These are phyloP conservation scores for Tursiops truncatus DNA, from an alignment of 2,113 vertebrate genomes.

Conservation along the genomic window DNA sequence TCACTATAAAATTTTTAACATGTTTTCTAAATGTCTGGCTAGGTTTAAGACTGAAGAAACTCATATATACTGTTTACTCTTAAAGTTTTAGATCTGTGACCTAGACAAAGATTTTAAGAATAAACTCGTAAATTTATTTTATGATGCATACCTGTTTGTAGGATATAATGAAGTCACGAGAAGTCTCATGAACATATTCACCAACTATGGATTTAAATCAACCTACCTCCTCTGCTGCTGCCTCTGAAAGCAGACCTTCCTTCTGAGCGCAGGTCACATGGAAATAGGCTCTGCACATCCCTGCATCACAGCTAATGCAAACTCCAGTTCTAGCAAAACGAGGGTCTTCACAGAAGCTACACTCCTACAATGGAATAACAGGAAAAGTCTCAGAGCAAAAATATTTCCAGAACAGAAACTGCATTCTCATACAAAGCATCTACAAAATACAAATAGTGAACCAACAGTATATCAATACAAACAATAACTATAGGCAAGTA, in stretches of 20 bases:
- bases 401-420: background rate
- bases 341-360: slow-evolving; percentile 97
- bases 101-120: slow-evolving; percentile 12
- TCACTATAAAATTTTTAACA: background rate
- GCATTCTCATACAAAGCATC: background rate
- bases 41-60: background rate
- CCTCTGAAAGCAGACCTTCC: slow-evolving; percentile 98
- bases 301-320: slow-evolving; percentile 98
- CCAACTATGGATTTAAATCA: background rate
- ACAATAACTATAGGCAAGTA: background rate
- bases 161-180: background rate
- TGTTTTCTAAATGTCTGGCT: background rate
- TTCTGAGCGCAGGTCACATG: slow-evolving; percentile 98
- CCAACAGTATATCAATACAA: background rate
- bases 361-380: slow-evolving; percentile 87
- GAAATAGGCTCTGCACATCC: slow-evolving; percentile 98
- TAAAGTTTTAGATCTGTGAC: slow-evolving; percentile 14
- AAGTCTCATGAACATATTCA: background rate
- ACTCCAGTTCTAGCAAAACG: slow-evolving; percentile 98
- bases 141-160: background rate
- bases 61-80: background rate
- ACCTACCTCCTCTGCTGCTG: slow-evolving; percentile 96
- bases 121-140: background rate
- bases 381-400: slow-evolving; percentile 37
- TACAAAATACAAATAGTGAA: background rate